Evolutionary conservation across 2,888 invertebrate genomes (phyloP).

Genomic region (Oxycera nigricornis): DNA sequence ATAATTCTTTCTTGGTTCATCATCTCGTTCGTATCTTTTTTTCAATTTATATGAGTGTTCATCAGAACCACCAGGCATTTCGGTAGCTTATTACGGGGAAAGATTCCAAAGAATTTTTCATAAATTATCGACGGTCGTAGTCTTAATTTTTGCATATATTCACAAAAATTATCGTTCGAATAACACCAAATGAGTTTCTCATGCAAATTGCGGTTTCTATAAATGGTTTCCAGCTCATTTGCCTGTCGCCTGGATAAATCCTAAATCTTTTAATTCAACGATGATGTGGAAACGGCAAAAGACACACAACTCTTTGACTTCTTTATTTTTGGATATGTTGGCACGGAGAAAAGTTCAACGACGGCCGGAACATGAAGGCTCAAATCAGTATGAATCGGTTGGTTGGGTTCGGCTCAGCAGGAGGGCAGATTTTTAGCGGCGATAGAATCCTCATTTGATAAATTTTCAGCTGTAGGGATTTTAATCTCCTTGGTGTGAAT

Average conservation of each 20-base stretch:
- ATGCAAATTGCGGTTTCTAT: constrained; percentile 23
- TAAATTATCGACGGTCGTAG: constrained; percentile 32
- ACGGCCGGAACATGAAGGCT: neutral
- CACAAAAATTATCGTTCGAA: constrained; percentile 25
- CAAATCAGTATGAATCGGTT: neutral
- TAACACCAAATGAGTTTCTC: constrained; percentile 31
- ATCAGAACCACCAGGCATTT: constrained; percentile 15
- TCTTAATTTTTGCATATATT: constrained; percentile 37
- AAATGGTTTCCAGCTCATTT: constrained; percentile 30
- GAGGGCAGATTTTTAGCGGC: constrained; percentile 37
- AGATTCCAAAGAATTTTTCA: constrained; percentile 32
- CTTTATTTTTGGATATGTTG: neutral
- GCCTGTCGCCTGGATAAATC: constrained; percentile 7
- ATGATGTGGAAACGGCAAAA: constrained; percentile 21
- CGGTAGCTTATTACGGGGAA: constrained; percentile 29
- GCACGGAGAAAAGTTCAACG: neutral
- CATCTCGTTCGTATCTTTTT: neutral
- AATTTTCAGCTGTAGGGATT: constrained; percentile 14
- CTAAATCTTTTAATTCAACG: constrained; percentile 16
- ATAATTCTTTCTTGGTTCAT: neutral
- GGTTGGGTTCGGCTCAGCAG: constrained; percentile 31
- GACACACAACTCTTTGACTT: constrained; percentile 12
- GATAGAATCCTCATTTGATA: constrained; percentile 37
- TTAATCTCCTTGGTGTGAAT: constrained; percentile 35
- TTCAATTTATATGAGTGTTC: neutral